These are phyloP conservation scores for Frankliniella intonsa DNA, from an alignment of 2,888 invertebrate genomes.

Conservation along the genomic window DNA sequence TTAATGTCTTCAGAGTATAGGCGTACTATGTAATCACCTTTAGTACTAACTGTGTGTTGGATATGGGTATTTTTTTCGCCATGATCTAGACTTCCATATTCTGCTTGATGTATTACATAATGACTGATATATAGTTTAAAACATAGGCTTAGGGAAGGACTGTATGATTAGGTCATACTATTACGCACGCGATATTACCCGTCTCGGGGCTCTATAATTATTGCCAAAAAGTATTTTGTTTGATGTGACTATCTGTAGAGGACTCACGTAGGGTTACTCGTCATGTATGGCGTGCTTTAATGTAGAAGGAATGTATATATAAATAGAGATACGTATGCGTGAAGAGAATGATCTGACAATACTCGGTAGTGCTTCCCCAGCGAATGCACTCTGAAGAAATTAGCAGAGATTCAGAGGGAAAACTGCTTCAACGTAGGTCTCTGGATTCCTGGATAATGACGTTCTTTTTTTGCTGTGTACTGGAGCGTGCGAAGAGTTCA, in stretches of 20 bases:
- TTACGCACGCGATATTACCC: background rate
- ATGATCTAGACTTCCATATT: background rate
- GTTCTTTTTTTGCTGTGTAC: no score
- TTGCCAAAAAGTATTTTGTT: background rate
- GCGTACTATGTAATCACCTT: background rate
- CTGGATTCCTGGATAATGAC: no score
- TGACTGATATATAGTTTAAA: background rate
- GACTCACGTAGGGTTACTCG: no score
- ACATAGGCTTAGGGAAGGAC: background rate
- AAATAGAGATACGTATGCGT: background rate
- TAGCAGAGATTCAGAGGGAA: no score
- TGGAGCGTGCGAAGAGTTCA: no score
- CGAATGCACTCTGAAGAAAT: no score
- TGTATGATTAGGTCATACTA: background rate
- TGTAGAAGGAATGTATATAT: background rate
- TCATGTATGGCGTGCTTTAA: no score
- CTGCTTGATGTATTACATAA: background rate
- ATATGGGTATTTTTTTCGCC: background rate
- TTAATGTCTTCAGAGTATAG: background rate
- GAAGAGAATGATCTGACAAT: background rate
- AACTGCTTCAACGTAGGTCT: no score
- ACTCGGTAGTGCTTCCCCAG: background rate
- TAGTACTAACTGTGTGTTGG: background rate
- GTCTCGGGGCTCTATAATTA: no score
- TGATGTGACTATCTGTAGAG: background rate